Percentiles rank a stretch among this genome's conserved stretches.
Conservation (phyloP, 2,113 vertebrate genomes). For the Chionodraco myersi region DNA sequence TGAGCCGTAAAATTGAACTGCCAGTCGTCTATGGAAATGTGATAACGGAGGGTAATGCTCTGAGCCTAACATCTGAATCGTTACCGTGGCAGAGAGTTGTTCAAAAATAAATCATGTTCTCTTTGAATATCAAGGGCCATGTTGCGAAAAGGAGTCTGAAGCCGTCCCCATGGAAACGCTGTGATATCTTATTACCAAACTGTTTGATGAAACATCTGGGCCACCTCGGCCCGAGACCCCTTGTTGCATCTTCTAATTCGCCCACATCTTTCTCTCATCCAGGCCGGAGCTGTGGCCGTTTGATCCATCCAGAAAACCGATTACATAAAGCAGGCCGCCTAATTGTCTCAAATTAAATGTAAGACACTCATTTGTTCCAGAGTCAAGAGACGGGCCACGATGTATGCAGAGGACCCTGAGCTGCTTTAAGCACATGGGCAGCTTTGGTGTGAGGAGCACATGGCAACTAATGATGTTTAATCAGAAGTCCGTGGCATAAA, state of each 20-base stretch:
- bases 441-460: conserved; percentile 46
- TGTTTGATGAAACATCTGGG: conserved; percentile 75
- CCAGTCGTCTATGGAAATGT: conserved; percentile 69
- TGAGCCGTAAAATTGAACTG: conserved; percentile 79
- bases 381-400: conserved; percentile 39
- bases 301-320: conserved; percentile 68
- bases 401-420: conserved; percentile 23
- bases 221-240: conserved; percentile 37
- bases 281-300: conserved; percentile 38
- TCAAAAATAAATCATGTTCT: conserved; percentile 49
- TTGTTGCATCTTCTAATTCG: conserved; percentile 29
- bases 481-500: conserved; percentile 38
- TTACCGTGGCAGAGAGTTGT: conserved; percentile 32
- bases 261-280: conserved; percentile 50
- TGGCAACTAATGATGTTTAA: conserved; percentile 26
- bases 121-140: conserved; percentile 33
- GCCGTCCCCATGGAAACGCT: conserved; percentile 45
- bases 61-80: conserved; percentile 71
- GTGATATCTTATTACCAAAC: conserved; percentile 66
- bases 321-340: conserved; percentile 63
- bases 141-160: conserved; percentile 6
- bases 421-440: conserved; percentile 47
- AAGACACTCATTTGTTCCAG: conserved; percentile 66
- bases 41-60: conserved; percentile 65
- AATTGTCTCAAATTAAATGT: conserved; percentile 73